Evolutionary conservation across 2,888 invertebrate genomes (phyloP).

Genomic region (Apoda limacodes): DNA sequence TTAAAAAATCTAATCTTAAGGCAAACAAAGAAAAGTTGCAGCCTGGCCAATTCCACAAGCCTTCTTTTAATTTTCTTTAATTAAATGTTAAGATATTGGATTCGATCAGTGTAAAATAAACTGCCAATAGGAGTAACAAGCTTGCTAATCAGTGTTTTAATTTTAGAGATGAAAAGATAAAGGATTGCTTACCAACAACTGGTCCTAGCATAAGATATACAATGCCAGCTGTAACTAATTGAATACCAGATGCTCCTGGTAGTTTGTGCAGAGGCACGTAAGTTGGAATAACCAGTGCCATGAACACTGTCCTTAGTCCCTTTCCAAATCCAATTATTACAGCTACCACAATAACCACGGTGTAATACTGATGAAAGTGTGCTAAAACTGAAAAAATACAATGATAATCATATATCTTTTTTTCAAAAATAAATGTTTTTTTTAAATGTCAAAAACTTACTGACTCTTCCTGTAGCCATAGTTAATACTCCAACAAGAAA

Average conservation of each 20-base stretch:
- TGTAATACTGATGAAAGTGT: conserved; percentile 68
- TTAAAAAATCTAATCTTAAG: no score
- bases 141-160: no score
- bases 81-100: no score
- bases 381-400: conserved; percentile 66
- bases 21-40: no score
- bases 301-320: conserved; percentile 78
- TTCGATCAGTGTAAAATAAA: no score
- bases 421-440: conserved; percentile 8
- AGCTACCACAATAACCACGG: conserved; percentile 68
- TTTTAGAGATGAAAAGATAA: neutral
- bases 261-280: conserved; percentile 77
- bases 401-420: no score
- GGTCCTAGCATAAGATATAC: conserved; percentile 74
- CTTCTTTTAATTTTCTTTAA: no score
- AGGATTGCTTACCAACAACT: conserved; percentile 65
- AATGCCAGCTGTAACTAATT: conserved; percentile 74
- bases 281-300: conserved; percentile 78
- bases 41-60: no score
- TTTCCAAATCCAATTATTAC: conserved; percentile 78
- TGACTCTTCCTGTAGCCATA: conserved; percentile 75
- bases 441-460: conserved; percentile 41
- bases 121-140: no score
- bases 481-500: conserved; percentile 76
- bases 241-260: conserved; percentile 78